phyloP scores from a whole-genome alignment of 2,888 invertebrate genomes.

The Drosophila paramelanica region DNA sequence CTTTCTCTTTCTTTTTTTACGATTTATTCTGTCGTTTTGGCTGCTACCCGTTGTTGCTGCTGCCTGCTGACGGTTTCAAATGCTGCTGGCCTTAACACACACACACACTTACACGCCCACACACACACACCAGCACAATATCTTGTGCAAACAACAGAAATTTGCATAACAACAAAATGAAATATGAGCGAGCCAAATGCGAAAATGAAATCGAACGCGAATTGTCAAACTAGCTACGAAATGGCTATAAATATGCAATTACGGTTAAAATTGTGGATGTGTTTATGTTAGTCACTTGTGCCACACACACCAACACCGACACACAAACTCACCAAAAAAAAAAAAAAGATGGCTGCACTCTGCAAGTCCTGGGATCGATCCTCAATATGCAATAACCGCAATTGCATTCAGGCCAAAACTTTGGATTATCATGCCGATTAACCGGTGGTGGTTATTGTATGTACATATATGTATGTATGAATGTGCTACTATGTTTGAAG shows the following conservation, averaged over 20 bases:
- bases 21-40: slow-evolving; percentile 25
- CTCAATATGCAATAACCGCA: slow-evolving; percentile 33
- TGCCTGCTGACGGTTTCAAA: slow-evolving; percentile 30
- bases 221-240: slow-evolving; percentile 51
- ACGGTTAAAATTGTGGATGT: slow-evolving; percentile 43
- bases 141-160: slow-evolving; percentile 30
- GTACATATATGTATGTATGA: neutral
- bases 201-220: slow-evolving; percentile 47
- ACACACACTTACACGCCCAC: slow-evolving; percentile 13
- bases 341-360: neutral
- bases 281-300: slow-evolving; percentile 41
- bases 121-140: slow-evolving; percentile 14
- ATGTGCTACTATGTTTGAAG: neutral
- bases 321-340: neutral
- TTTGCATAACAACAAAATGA: slow-evolving; percentile 64
- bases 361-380: slow-evolving; percentile 16
- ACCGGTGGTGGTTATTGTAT: neutral
- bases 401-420: slow-evolving; percentile 23
- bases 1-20: slow-evolving; percentile 25
- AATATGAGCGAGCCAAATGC: slow-evolving; percentile 43
- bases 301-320: slow-evolving; percentile 9
- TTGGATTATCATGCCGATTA: slow-evolving; percentile 21
- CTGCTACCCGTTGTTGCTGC: slow-evolving; percentile 38
- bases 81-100: slow-evolving; percentile 21
- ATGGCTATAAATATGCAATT: slow-evolving; percentile 61